Base-by-base conservation (phyloP, 2,888 invertebrate species). In the Catocala fraxini region DNA sequence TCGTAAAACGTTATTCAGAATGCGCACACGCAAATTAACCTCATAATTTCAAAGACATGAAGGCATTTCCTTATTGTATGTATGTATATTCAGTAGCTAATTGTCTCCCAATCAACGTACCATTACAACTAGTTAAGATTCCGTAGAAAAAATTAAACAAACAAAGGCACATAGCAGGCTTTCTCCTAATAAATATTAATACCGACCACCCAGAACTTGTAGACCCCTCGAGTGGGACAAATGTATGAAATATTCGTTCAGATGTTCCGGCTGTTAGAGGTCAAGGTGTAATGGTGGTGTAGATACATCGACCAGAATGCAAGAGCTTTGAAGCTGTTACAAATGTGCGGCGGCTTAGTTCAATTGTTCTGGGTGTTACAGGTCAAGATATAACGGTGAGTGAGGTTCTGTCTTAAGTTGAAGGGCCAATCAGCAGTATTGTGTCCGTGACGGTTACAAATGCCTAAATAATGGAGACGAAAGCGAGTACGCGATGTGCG, bases 131-230 rank as follows among this genome's bases (percentile, higher is more conserved):
- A 59, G 56, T 73, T 67, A 71, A 67, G 13, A 68, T 67, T 65
- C 71, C 56, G 11, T 49, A 65, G 39, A 77, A 75, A 68, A 65
- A 63, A 67, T 58, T 62, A 61, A 64, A 65, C 68, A 68, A 67
- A 67, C 68, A 67, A 63, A 62, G 49, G 46, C 55, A 61, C 58
- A 52, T 81, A 80, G 75, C 75, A 68, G 68, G 77, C 89, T 89
- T 89, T 90, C 89, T 82, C 85, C 82, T 87, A 83, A 88, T 89
- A 89, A 89, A 91, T 89, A 89, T 89, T 86, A 80, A 89, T 84
- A 79, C 68, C 61, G 53, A 9, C 47, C 1, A 55, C 54, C 76
- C 68, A 78, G 42, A 48, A 35, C 45, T 55, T 47, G 54, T 11
- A 60, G 69, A 66, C 71, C 73, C 68, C 62, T 59, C 53, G 54